Evolutionary conservation across 2,797 vertebrate species (phyloP), one percentile per base, ranked within the genome.

Genomic region (Hypotaenidia okinawae): DNA sequence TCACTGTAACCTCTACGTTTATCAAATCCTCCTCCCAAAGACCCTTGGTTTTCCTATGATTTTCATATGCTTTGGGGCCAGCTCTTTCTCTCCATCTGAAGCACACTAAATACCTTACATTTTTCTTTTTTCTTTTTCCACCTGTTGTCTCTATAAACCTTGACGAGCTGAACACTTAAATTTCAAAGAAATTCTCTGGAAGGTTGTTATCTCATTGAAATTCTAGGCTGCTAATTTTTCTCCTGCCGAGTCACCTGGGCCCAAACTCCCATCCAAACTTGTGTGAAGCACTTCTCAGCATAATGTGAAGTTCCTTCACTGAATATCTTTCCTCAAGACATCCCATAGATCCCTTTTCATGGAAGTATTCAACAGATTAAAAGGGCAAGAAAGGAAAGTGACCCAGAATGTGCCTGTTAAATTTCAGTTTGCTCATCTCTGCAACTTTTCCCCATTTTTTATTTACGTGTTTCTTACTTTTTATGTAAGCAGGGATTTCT

Each of bases 1-100:
- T 82, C 82, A 86, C 62, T 76, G 19, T 76, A 84, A 52, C 54
- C 77, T 93, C 90, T 52, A 5, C 76, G 94, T 94, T 92, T 85
- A 23, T 35, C 35, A 32, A 35, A 64, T 73, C 9, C 16, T 32
- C 28, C 14, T 68, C 47, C 24, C 8, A 35, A 89, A 77, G 23
- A 4, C 6, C 23, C 3, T 8, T 22, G 73, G 35, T 15, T 69
- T 85, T 67, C 35, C 14, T 35, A 10, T 16, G 18, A 30, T 70
- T 61, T 94, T 83, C 43, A 37, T 18, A 13, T 8, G 6, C 4
- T 74, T 85, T 82, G 32, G 11, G 11, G 30, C 17, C 21, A 74
- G 41, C 16, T 93, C 35, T 45, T 72, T 41, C 41, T 52, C 72
- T 55, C 45, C 54, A 37, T 19, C 19, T 89, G 47, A 91, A 79